Conservation (phyloP, 2,797 vertebrate genomes). For the Anomalospiza imberbis region DNA sequence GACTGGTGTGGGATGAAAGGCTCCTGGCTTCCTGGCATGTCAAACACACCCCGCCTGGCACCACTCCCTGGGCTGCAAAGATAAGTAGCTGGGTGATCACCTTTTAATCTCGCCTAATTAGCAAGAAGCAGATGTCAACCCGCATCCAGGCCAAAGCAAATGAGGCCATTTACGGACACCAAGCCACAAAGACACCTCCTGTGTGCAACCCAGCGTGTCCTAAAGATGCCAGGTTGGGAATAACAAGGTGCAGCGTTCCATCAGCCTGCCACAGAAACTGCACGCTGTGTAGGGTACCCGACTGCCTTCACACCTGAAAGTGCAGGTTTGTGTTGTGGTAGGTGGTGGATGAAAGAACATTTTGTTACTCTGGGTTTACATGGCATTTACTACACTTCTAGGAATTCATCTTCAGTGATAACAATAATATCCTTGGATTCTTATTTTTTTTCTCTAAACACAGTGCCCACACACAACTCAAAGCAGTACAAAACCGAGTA, state of each 20-base stretch:
- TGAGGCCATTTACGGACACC: not conserved
- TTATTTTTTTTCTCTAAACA: not conserved
- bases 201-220: not conserved
- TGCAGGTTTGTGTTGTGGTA: not conserved
- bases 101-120: not conserved
- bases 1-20: not conserved
- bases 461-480: not conserved
- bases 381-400: not conserved
- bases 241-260: not conserved
- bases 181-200: not conserved
- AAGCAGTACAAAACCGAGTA: not conserved
- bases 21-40: not conserved
- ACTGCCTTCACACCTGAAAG: not conserved
- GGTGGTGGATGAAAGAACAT: not conserved
- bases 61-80: not conserved
- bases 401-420: not conserved
- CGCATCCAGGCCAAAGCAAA: not conserved
- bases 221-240: not conserved
- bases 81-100: constrained; percentile 9
- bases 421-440: constrained; percentile 1
- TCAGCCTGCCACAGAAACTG: not conserved
- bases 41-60: not conserved
- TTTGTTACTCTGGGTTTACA: not conserved
- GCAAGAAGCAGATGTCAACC: not conserved
- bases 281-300: fast-evolving